Percentiles rank a stretch among this genome's conserved stretches.
phyloP scores from a whole-genome alignment of 2,797 vertebrate species.

The Phaenicophaeus curvirostris region DNA sequence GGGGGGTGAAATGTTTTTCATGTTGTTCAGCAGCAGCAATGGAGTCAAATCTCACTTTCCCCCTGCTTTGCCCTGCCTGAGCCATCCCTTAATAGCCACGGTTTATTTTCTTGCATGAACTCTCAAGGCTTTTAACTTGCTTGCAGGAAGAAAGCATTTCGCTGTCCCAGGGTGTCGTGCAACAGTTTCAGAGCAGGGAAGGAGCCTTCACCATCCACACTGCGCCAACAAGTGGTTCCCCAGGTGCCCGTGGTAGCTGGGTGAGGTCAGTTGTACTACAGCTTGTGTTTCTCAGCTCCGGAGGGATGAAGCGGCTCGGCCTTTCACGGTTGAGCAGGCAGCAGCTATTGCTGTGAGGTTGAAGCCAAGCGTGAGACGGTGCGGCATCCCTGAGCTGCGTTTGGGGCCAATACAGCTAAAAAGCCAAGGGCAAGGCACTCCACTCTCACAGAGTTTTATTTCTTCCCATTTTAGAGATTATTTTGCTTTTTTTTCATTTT shows the following conservation, averaged over 20 bases:
- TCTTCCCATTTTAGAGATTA: background rate
- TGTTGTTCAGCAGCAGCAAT: background rate
- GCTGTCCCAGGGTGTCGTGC: fast-evolving
- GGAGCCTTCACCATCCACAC: background rate
- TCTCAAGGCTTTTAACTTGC: background rate
- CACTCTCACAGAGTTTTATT: background rate
- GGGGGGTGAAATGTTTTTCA: fast-evolving
- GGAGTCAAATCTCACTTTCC: too few relatives aligned
- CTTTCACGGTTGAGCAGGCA: background rate
- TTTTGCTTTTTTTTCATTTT: background rate
- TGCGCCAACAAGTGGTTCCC: background rate
- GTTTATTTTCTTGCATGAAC: background rate
- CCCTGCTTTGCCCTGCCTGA: background rate
- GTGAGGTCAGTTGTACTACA: background rate
- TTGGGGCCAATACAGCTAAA: background rate
- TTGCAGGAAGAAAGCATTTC: background rate
- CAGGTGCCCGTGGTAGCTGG: fast-evolving
- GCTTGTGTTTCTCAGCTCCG: fast-evolving
- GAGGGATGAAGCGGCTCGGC: background rate
- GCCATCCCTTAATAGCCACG: fast-evolving
- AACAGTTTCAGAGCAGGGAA: fast-evolving
- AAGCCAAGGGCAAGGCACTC: background rate
- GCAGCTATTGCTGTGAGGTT: background rate
- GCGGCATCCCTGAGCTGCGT: background rate
- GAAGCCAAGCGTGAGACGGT: background rate